Conservation (phyloP, 1,140 invertebrate genomes). For the Phenacoccus solenopsis region DNA sequence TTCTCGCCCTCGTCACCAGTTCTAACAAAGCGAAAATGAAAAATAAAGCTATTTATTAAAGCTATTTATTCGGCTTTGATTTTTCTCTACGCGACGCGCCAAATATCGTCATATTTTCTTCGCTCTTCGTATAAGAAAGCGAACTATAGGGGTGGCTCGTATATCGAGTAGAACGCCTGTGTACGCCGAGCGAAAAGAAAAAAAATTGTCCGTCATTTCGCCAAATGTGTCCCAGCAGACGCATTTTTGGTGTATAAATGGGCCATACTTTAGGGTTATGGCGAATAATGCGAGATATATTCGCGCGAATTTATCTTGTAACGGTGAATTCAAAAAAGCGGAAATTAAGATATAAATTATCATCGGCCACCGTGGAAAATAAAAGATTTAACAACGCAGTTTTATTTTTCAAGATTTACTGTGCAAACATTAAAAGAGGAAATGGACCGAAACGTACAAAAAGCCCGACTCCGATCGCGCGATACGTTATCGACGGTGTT, state of each 20-base stretch:
- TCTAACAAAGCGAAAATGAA: not conserved
- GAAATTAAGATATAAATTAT: conserved; percentile 4
- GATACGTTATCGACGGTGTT: too few species aligned
- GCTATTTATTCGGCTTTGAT: not conserved
- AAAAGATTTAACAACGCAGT: not conserved
- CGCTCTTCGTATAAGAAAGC: too few species aligned
- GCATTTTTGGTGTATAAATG: conserved; percentile 2
- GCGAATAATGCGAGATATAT: not conserved
- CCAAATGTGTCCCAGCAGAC: not conserved
- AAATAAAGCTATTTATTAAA: not conserved
- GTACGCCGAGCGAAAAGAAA: not conserved
- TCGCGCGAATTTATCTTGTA: not conserved
- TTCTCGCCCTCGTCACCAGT: not conserved
- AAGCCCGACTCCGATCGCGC: not conserved
- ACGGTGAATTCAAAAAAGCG: conserved; percentile 1
- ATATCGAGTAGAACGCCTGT: too few species aligned
- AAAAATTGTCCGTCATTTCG: not conserved
- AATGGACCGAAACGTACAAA: not conserved
- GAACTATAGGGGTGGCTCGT: too few species aligned
- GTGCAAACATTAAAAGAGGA: not conserved
- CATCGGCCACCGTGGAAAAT: not conserved
- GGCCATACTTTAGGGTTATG: not conserved
- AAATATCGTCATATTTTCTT: not conserved
- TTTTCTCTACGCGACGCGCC: not conserved
- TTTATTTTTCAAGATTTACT: not conserved